Evolutionary conservation across 2,797 vertebrate species (phyloP).

Genomic region (Podargus strigoides): DNA sequence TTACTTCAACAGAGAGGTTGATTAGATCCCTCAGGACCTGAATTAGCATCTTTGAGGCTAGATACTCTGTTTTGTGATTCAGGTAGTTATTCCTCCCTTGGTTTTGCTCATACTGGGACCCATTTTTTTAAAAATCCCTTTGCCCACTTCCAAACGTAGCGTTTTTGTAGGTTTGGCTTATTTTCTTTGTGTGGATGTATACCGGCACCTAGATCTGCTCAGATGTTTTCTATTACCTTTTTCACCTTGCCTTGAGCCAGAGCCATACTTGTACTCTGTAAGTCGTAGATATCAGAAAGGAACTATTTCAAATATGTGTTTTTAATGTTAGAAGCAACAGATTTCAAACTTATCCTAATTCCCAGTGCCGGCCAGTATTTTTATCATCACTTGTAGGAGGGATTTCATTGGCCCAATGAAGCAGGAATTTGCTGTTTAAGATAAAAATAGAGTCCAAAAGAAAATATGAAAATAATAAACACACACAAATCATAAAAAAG

Average conservation of each 20-base stretch:
- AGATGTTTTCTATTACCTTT: background rate
- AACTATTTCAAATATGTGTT: conserved; percentile 9
- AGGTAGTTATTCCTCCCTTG: conserved; percentile 74
- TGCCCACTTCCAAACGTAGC: conserved; percentile 31
- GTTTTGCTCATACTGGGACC: conserved; percentile 59
- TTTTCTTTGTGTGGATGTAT: conserved; percentile 30
- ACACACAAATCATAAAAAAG: background rate
- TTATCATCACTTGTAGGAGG: background rate
- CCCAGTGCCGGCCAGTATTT: background rate
- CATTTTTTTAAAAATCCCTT: conserved; percentile 34
- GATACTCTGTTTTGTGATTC: conserved; percentile 82
- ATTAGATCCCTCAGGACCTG: conserved; percentile 81
- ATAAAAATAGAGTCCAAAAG: conserved; percentile 25
- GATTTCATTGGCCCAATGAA: background rate
- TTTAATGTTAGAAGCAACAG: background rate
- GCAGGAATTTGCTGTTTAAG: background rate
- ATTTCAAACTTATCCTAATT: conserved; percentile 15
- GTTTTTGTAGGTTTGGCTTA: conserved; percentile 49
- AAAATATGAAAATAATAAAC: conserved; percentile 12
- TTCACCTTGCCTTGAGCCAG: conserved; percentile 18
- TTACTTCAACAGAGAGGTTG: conserved; percentile 79
- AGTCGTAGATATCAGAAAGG: conserved; percentile 1
- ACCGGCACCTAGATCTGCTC: background rate
- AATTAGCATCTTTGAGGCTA: conserved; percentile 85
- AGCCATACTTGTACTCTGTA: background rate